Conservation (phyloP, 2,113 vertebrate genomes). For the Grammomys dolichurus region DNA sequence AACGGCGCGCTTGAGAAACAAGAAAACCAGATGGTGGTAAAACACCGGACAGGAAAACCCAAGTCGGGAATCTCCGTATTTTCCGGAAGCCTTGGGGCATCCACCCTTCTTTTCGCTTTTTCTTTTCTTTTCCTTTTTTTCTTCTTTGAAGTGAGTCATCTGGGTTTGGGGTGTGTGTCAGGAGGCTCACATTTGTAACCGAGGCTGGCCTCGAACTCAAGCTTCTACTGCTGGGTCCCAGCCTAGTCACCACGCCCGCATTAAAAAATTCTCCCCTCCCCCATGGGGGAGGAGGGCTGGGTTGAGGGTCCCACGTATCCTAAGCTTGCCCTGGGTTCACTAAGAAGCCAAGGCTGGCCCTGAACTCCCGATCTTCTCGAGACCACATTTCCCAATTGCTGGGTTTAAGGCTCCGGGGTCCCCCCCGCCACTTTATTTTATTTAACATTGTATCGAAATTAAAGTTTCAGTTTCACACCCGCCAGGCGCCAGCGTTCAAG, state of each 20-base stretch:
- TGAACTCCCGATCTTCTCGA: background rate
- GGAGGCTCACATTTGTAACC: background rate
- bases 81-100: background rate
- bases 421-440: background rate
- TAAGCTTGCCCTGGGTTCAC: background rate
- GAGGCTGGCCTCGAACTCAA: background rate
- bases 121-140: background rate
- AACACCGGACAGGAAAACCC: slow-evolving; percentile 52
- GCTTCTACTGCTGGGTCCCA: background rate
- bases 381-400: background rate
- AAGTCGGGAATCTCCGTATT: slow-evolving; percentile 51
- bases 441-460: background rate
- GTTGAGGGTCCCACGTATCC: background rate
- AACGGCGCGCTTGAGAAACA: slow-evolving; percentile 67
- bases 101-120: background rate
- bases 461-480: slow-evolving; percentile 55
- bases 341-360: background rate
- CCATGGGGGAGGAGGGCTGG: background rate
- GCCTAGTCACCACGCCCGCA: background rate
- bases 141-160: too few relatives aligned
- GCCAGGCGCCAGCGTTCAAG: background rate
- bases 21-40: slow-evolving; percentile 70
- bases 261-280: background rate
- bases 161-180: background rate
- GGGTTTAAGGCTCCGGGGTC: background rate